phyloP scores from a whole-genome alignment of 2,797 vertebrate species.

The Naso thynnoides region DNA sequence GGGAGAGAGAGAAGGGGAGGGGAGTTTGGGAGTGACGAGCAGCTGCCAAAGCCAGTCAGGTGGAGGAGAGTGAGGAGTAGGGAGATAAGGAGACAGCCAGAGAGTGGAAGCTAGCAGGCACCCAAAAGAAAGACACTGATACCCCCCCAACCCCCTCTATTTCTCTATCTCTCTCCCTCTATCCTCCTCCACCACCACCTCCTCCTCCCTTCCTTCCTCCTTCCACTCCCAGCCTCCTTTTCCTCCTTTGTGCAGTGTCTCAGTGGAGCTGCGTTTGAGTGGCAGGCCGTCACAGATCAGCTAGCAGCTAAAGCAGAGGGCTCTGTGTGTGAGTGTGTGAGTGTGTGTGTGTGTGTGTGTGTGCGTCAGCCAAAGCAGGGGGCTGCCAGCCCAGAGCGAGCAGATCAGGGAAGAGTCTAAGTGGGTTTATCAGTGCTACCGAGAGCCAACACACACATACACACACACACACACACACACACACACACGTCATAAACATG shows the following conservation, averaged over 20 bases:
- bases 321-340: slow-evolving; percentile 47
- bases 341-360: slow-evolving; percentile 43
- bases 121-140: slow-evolving; percentile 79
- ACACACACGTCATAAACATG: slow-evolving; percentile 44
- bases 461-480: slow-evolving; percentile 38
- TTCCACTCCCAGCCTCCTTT: slow-evolving; percentile 78
- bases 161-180: slow-evolving; percentile 19
- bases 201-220: slow-evolving; percentile 68
- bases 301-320: slow-evolving; percentile 84
- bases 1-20: slow-evolving; percentile 27
- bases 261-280: slow-evolving; percentile 95
- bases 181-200: slow-evolving; percentile 49
- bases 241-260: slow-evolving; percentile 95
- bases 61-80: slow-evolving; percentile 77
- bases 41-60: slow-evolving; percentile 81
- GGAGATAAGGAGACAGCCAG: slow-evolving; percentile 80
- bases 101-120: slow-evolving; percentile 75
- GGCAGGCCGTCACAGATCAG: slow-evolving; percentile 99
- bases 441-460: slow-evolving; percentile 87
- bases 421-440: slow-evolving; percentile 96
- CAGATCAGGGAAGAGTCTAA: slow-evolving; percentile 98
- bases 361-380: slow-evolving; percentile 79
- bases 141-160: slow-evolving; percentile 63
- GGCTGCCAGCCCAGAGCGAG: slow-evolving; percentile 94
- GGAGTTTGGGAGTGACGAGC: slow-evolving; percentile 65